Percentiles rank a stretch among this genome's conserved stretches.
phyloP scores from a whole-genome alignment of 1,140 invertebrate genomes.

The Globodera ellingtonae region DNA sequence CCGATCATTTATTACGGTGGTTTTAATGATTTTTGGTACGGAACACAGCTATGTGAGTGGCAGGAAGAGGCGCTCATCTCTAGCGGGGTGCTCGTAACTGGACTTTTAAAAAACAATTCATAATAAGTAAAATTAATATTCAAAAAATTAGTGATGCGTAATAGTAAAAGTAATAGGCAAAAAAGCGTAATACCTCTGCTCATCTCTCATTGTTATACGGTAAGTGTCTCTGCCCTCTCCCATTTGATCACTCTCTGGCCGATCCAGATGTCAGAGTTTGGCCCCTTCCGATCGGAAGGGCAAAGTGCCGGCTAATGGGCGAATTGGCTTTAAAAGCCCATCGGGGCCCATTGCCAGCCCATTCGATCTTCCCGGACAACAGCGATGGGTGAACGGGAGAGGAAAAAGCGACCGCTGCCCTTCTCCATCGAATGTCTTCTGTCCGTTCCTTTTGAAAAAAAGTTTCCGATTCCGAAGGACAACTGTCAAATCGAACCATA shows the following conservation, averaged over 20 bases:
- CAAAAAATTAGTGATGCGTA: too few relatives aligned
- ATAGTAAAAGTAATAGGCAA: too few relatives aligned
- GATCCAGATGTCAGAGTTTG: constrained; percentile 2
- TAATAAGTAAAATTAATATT: too few relatives aligned
- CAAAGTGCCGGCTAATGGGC: constrained; percentile 19
- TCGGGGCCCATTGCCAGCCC: constrained; percentile 15
- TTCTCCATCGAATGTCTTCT: constrained; percentile 22
- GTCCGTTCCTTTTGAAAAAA: not conserved
- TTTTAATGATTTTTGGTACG: too few relatives aligned
- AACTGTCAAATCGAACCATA: not conserved
- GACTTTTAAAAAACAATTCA: too few relatives aligned
- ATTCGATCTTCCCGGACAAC: constrained; percentile 11
- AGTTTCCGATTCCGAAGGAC: not conserved
- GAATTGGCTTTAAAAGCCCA: constrained; percentile 17
- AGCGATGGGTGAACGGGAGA: not conserved
- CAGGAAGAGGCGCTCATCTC: too few relatives aligned
- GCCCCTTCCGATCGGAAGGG: not conserved
- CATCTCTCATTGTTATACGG: not conserved
- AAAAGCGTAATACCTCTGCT: too few relatives aligned
- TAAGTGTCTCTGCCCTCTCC: not conserved
- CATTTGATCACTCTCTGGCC: not conserved
- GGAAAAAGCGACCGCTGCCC: constrained; percentile 1
- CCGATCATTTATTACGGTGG: too few relatives aligned
- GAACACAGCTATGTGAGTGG: too few relatives aligned
- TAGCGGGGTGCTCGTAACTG: too few relatives aligned